Conservation (phyloP, 2,888 invertebrate genomes). For the Pantelozetes paolii region DNA sequence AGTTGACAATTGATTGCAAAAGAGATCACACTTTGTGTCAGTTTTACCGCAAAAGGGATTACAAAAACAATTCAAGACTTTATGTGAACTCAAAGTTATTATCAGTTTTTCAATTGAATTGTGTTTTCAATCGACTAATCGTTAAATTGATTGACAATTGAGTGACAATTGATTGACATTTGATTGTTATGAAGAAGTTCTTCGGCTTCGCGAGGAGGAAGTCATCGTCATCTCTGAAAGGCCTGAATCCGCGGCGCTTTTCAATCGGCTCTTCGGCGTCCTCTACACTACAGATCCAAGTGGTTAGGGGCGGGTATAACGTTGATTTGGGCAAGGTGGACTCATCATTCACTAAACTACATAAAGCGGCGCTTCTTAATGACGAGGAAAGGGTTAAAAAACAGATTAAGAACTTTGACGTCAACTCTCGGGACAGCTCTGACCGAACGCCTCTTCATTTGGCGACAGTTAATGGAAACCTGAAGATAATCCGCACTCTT, state of each 20-base stretch:
- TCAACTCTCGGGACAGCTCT: conserved; percentile 39
- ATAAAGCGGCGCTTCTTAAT: conserved; percentile 42
- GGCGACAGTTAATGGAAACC: conserved; percentile 42
- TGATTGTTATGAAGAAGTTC: conserved; percentile 37
- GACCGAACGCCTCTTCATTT: conserved; percentile 40
- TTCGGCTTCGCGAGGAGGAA: conserved; percentile 34
- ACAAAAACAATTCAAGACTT: not conserved
- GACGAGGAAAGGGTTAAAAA: conserved; percentile 40
- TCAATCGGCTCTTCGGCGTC: conserved; percentile 30
- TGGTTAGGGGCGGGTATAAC: conserved; percentile 43
- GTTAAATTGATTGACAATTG: not conserved
- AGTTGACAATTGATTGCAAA: not conserved
- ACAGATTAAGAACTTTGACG: conserved; percentile 26
- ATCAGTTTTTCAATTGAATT: too few relatives aligned
- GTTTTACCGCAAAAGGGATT: not conserved
- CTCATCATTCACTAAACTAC: conserved; percentile 42
- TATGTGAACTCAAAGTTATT: not conserved
- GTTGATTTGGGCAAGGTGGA: conserved; percentile 43
- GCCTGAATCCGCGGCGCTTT: conserved; percentile 32
- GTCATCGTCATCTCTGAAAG: conserved; percentile 35
- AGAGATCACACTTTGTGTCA: not conserved
- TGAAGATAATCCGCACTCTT: conserved; percentile 36
- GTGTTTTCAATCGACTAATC: too few relatives aligned
- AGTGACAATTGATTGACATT: not conserved
- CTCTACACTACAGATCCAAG: conserved; percentile 39